Evolutionary conservation across 2,888 invertebrate species (phyloP), one percentile per base, ranked within the genome.

Genomic region (Cryptocheilus praepositus): DNA sequence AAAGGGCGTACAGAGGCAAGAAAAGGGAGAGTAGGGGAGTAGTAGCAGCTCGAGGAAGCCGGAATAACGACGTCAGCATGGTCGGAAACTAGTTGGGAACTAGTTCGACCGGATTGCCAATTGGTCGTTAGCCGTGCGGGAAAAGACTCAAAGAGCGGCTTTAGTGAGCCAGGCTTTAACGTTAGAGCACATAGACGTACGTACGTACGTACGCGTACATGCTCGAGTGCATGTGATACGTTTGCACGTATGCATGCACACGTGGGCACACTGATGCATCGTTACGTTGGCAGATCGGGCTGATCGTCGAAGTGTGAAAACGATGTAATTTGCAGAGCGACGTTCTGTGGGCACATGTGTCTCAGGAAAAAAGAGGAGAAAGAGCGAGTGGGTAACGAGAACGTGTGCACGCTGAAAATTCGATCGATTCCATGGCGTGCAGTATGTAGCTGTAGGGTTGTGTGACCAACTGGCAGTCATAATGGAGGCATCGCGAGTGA

Each of bases 101-200:
- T 77, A 80, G 77, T 81, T 79, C 73, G 70, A 65, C 64, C 61
- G 75, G 61, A 71, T 71, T 64, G 76, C 51, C 73, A 79, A 82
- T 78, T 75, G 82, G 74, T 78, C 76, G 74, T 80, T 77, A 77
- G 71, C 59, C 62, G 62, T 25, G 51, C 21, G 61, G 59, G 67
- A 67, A 79, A 79, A 74, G 76, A 65, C 62, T 76, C 70, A 71
- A 72, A 76, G 70, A 66, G 56, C 57, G 71, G 65, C 49, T 63
- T 70, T 61, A 70, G 58, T 45, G 49, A 51, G 63, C 61, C 25
- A 66, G 36, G 61, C 58, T 63, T 44, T 53, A 52, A 28, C 18
- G 44, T 16, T 54, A 49, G 8, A n/a, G n/a, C n/a, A n/a, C n/a
- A n/a, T n/a, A n/a, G n/a, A n/a, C n/a, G n/a, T 16, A 18, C 19